Percentiles rank a stretch among this genome's conserved stretches.
These are phyloP conservation scores for Papilio dardanus DNA, from an alignment of 1,140 invertebrate species.

Conservation along the genomic window DNA sequence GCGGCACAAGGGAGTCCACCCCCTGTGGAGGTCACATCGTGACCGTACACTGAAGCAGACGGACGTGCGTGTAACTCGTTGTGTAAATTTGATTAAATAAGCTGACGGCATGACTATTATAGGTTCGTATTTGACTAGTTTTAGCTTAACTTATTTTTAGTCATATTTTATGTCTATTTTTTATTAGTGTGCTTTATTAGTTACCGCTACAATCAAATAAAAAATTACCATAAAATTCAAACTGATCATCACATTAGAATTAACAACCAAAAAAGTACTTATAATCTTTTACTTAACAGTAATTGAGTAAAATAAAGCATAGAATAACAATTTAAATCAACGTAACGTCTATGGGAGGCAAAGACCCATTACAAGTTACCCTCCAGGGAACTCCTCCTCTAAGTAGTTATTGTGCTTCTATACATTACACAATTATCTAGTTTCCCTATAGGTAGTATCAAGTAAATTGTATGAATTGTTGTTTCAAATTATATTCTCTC, in stretches of 20 bases:
- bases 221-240: too few relatives aligned
- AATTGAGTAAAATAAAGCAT: too few relatives aligned
- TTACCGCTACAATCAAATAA: too few relatives aligned
- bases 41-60: conserved; percentile 46
- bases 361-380: background rate
- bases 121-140: conserved; percentile 57
- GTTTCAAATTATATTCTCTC: background rate
- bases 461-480: background rate
- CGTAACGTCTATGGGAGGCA: background rate
- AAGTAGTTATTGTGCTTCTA: background rate
- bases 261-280: too few relatives aligned
- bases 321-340: too few relatives aligned
- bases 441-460: background rate
- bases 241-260: too few relatives aligned
- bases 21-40: conserved; percentile 70
- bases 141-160: too few relatives aligned
- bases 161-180: too few relatives aligned
- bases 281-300: too few relatives aligned
- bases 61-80: conserved; percentile 47
- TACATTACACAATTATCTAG: background rate
- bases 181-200: too few relatives aligned
- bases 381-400: background rate
- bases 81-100: conserved; percentile 41
- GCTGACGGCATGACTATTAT: conserved; percentile 77
- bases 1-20: conserved; percentile 49